Conservation (phyloP, 2,113 vertebrate genomes). For the Oncorhynchus kisutch region DNA sequence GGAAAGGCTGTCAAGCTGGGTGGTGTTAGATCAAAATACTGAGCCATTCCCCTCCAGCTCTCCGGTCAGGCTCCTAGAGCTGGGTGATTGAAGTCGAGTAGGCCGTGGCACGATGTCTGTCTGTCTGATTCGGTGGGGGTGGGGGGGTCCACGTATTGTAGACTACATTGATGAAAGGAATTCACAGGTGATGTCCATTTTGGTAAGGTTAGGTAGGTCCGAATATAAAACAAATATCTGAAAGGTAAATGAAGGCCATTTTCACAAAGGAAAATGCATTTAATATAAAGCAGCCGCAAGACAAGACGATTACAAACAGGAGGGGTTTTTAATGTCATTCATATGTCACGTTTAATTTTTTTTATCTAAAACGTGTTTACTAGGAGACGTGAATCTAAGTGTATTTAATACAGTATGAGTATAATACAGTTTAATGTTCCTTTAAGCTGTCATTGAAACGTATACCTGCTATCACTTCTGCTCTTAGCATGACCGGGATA, state of each 20-base stretch:
- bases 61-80: not conserved
- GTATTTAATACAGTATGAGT: slow-evolving; percentile 43
- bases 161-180: not conserved
- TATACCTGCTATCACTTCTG: slow-evolving; percentile 74
- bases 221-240: not conserved
- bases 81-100: not conserved
- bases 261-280: not conserved
- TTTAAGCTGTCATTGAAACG: slow-evolving; percentile 75
- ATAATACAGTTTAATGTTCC: slow-evolving; percentile 80
- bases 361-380: slow-evolving; percentile 35
- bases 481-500: slow-evolving; percentile 52
- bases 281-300: not conserved
- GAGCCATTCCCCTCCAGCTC: slow-evolving; percentile 21
- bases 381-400: slow-evolving; percentile 71
- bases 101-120: not conserved
- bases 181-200: not conserved
- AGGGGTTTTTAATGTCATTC: not conserved
- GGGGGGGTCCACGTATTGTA: not conserved
- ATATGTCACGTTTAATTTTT: slow-evolving; percentile 63
- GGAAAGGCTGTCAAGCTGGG: slow-evolving; percentile 13
- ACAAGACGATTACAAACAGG: not conserved
- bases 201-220: not conserved
- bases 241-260: not conserved
- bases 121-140: not conserved
- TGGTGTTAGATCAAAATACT: slow-evolving; percentile 28